Conservation (phyloP, 2,797 vertebrate genomes). For the Lithobates pipiens region DNA sequence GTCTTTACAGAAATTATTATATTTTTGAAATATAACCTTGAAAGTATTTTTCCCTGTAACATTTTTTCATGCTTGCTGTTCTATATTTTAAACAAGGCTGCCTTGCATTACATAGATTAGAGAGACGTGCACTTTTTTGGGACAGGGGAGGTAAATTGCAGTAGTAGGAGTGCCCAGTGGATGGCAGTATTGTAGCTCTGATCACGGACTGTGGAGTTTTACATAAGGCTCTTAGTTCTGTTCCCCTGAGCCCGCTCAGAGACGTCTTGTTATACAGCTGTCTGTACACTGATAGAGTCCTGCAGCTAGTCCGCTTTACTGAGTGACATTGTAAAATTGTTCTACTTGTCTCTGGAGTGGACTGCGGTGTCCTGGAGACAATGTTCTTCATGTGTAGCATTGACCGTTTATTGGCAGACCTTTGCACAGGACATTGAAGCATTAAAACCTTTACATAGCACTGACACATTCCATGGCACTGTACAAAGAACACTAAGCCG, state of each 20-base stretch:
- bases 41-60: no score
- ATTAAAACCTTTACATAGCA: neutral
- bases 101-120: no score
- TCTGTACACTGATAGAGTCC: neutral
- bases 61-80: no score
- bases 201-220: neutral
- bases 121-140: no score
- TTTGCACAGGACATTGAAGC: neutral
- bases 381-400: no score
- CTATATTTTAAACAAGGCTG: no score
- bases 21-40: no score
- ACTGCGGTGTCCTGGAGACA: neutral
- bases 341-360: neutral
- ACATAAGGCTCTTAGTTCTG: neutral
- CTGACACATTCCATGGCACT: neutral
- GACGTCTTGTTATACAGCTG: neutral
- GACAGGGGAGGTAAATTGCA: neutral
- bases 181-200: constrained; percentile 15
- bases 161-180: neutral
- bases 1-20: no score
- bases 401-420: no score
- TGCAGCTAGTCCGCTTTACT: neutral
- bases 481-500: no score
- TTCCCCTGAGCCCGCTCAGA: neutral
- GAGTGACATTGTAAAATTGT: neutral